Percentiles rank a stretch among this genome's conserved stretches.
Evolutionary conservation across 2,113 vertebrate genomes (phyloP).

Genomic region (Calcarius ornatus): DNA sequence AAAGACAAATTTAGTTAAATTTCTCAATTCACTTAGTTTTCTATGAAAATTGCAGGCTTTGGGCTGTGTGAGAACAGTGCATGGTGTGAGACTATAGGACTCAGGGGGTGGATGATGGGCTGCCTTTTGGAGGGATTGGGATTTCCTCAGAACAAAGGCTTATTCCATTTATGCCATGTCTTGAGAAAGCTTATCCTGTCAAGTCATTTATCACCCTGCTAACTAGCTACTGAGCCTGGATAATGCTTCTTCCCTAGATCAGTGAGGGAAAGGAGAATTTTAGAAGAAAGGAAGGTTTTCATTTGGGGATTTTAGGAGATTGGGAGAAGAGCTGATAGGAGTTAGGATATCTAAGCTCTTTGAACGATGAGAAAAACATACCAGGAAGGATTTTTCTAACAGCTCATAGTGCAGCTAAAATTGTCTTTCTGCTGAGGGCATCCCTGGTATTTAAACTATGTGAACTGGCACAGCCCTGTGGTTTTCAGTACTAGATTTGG

Average conservation of each 20-base stretch:
- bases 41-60: neutral
- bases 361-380: neutral
- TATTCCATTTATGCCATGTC: neutral
- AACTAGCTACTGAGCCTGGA: constrained; percentile 6
- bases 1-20: neutral
- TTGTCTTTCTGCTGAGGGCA: neutral
- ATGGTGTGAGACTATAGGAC: neutral
- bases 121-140: neutral
- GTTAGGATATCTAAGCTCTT: constrained; percentile 14
- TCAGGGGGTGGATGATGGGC: neutral
- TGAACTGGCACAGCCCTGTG: neutral
- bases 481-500: neutral
- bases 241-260: constrained; percentile 24
- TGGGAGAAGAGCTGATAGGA: neutral
- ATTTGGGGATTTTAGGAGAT: neutral
- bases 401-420: neutral
- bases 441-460: neutral
- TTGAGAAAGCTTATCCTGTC: constrained; percentile 33
- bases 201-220: constrained; percentile 12
- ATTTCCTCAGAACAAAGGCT: constrained; percentile 22
- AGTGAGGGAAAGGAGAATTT: neutral
- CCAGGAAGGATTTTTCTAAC: constrained; percentile 12
- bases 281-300: constrained; percentile 30
- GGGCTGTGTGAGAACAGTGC: neutral
- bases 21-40: neutral